phyloP scores from a whole-genome alignment of 2,888 invertebrate genomes.

The Dryobotodes eremita region DNA sequence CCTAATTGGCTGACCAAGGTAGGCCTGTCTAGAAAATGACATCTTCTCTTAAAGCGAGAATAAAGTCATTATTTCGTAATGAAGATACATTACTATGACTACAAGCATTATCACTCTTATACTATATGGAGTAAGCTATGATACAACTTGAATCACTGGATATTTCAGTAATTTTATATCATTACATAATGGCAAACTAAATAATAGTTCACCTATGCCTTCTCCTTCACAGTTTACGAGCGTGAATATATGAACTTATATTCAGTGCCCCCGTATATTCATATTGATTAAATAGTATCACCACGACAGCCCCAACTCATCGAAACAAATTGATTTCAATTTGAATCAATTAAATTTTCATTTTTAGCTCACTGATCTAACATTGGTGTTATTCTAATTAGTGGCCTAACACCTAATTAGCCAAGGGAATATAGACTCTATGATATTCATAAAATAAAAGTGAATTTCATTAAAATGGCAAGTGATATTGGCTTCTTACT shows the following conservation, averaged over 20 bases:
- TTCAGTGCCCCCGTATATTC: constrained; percentile 10
- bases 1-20: constrained; percentile 27
- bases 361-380: constrained; percentile 62
- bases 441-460: constrained; percentile 58
- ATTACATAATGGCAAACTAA: constrained; percentile 18
- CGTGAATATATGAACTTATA: constrained; percentile 20
- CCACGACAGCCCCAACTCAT: constrained; percentile 24
- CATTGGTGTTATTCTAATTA: constrained; percentile 61
- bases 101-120: constrained; percentile 46
- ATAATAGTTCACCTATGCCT: constrained; percentile 12
- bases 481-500: constrained; percentile 70
- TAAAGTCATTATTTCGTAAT: constrained; percentile 15
- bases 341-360: constrained; percentile 64
- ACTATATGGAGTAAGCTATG: constrained; percentile 26
- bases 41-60: constrained; percentile 21
- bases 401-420: constrained; percentile 66
- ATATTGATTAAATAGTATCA: constrained; percentile 38
- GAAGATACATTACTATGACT: constrained; percentile 26
- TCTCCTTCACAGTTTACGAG: not conserved
- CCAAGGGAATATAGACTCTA: constrained; percentile 68
- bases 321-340: constrained; percentile 45
- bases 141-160: constrained; percentile 34
- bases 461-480: constrained; percentile 71
- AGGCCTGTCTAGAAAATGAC: constrained; percentile 35
- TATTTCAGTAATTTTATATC: constrained; percentile 35